A percentile compares a stretch with the other conserved stretches of the same genome.
Conservation (phyloP, 1,140 invertebrate genomes). For the Bombus soroeensis region DNA sequence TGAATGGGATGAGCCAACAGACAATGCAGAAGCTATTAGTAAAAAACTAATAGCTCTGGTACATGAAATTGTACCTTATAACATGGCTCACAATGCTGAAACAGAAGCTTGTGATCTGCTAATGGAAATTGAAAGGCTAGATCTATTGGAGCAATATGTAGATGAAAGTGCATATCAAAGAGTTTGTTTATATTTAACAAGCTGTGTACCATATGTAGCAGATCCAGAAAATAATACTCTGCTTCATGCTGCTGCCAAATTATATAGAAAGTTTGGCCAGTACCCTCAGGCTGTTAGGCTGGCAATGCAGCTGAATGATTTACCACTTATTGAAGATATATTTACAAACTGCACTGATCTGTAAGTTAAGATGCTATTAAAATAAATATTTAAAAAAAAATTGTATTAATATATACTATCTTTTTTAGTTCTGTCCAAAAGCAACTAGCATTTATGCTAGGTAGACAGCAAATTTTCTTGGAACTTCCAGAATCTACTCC, state of each 20-base stretch:
- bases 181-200: conserved; percentile 98
- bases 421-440: conserved; percentile 91
- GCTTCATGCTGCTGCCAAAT: conserved; percentile 92
- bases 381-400: not conserved
- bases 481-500: conserved; percentile 88
- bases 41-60: conserved; percentile 90
- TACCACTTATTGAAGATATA: conserved; percentile 91
- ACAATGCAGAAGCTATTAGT: conserved; percentile 85
- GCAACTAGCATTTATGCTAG: conserved; percentile 98
- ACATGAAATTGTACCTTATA: conserved; percentile 96
- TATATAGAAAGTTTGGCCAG: conserved; percentile 97
- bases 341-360: conserved; percentile 93
- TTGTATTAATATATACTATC: not conserved
- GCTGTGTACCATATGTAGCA: conserved; percentile 98
- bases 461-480: conserved; percentile 96
- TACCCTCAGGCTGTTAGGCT: conserved; percentile 96
- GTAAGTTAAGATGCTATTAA: conserved; percentile 85
- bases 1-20: conserved; percentile 92
- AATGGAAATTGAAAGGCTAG: conserved; percentile 98
- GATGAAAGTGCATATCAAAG: conserved; percentile 96
- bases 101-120: conserved; percentile 99
- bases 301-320: conserved; percentile 97
- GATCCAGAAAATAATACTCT: conserved; percentile 98
- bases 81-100: conserved; percentile 99
- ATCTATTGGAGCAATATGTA: conserved; percentile 95